Conservation (phyloP, 2,888 invertebrate species). For the Harpagoxenus sublaevis region DNA sequence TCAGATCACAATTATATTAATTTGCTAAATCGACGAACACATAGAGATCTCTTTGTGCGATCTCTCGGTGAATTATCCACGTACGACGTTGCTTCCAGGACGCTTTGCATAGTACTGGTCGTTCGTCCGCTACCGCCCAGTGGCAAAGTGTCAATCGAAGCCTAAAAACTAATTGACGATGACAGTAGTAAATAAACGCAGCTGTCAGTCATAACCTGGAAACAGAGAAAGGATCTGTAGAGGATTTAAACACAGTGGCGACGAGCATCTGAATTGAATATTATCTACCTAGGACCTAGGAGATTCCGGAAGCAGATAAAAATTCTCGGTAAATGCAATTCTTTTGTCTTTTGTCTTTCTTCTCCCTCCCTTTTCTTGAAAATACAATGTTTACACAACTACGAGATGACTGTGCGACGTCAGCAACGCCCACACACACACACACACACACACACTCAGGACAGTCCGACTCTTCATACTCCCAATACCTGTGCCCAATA, state of each 20-base stretch:
- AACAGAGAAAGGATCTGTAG: background rate
- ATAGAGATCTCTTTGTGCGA: background rate
- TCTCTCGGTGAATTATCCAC: background rate
- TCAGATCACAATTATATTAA: background rate
- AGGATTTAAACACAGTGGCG: too few relatives aligned
- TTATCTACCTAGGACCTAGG: background rate
- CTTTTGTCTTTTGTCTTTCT: background rate
- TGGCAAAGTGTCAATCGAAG: background rate
- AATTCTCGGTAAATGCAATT: slow-evolving; percentile 23
- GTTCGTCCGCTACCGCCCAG: background rate
- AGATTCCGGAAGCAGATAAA: background rate
- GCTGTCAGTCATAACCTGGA: slow-evolving; percentile 39
- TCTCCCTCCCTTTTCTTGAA: background rate
- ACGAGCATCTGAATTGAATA: background rate
- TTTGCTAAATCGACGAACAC: background rate
- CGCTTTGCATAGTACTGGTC: background rate
- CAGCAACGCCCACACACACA: slow-evolving; percentile 22
- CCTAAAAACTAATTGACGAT: background rate
- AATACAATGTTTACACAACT: slow-evolving; percentile 16
- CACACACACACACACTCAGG: too few relatives aligned
- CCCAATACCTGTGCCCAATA: too few relatives aligned
- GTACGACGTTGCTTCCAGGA: background rate
- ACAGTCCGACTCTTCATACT: background rate
- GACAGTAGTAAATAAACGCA: slow-evolving; percentile 6
- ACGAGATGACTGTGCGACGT: background rate